A percentile compares a stretch with the other conserved stretches of the same genome.
Conservation (phyloP, 2,113 vertebrate species). For the Psilopsiagon aymara region DNA sequence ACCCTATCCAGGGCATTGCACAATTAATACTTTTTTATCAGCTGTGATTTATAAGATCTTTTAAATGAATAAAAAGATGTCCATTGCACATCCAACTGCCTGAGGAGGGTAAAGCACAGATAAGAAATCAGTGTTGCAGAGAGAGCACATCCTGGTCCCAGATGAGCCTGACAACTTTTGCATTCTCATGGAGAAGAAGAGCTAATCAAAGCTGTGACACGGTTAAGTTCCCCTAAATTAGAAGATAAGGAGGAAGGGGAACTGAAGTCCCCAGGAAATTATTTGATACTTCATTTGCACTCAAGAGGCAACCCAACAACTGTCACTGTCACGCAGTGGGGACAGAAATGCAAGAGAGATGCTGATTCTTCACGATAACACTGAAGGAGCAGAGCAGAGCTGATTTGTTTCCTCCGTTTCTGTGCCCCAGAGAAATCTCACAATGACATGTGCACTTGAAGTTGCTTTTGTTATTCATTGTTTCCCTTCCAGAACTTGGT, state of each 20-base stretch:
- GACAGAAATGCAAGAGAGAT: not conserved
- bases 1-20: not conserved
- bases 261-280: constrained; percentile 59
- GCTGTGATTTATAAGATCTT: not conserved
- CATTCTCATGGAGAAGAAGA: constrained; percentile 28
- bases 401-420: constrained; percentile 19
- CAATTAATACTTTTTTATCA: not conserved
- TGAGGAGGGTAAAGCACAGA: constrained; percentile 10
- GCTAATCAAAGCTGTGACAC: constrained; percentile 60
- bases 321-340: not conserved
- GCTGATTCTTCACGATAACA: constrained; percentile 29
- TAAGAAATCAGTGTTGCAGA: constrained; percentile 28
- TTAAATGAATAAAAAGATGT: not conserved
- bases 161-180: not conserved
- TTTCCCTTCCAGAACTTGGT: constrained; percentile 15
- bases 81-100: not conserved
- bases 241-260: constrained; percentile 66
- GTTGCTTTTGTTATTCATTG: constrained; percentile 14
- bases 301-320: constrained; percentile 25
- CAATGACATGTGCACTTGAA: constrained; percentile 39
- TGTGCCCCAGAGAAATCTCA: constrained; percentile 48
- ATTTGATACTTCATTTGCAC: constrained; percentile 48
- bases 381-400: not conserved
- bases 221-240: constrained; percentile 65
- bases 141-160: not conserved